Conservation (phyloP, 2,888 invertebrate species). For the Eupithecia abbreviata region DNA sequence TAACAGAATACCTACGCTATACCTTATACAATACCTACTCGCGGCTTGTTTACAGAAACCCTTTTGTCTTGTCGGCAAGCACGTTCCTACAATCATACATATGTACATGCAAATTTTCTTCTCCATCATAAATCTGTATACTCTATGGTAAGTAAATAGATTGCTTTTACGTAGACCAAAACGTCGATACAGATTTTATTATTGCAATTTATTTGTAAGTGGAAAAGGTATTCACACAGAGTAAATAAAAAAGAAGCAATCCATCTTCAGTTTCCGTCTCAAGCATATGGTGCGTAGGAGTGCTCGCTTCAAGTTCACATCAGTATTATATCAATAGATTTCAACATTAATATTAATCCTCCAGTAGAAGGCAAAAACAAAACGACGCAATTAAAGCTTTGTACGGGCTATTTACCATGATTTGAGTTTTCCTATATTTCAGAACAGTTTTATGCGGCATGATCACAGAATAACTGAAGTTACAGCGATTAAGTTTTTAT, state of each 20-base stretch:
- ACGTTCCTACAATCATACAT: background rate
- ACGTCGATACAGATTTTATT: background rate
- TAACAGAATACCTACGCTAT: background rate
- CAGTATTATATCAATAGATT: slow-evolving; percentile 53
- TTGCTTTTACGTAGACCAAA: background rate
- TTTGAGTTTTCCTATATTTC: background rate
- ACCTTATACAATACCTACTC: background rate
- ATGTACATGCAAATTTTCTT: background rate
- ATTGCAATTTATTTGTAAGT: background rate
- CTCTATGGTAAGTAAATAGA: background rate
- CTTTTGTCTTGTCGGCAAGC: background rate
- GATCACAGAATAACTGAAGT: too few relatives aligned
- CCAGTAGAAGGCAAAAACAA: slow-evolving; percentile 26
- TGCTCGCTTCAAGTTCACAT: slow-evolving; percentile 54
- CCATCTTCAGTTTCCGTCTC: slow-evolving; percentile 52
- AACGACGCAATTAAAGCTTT: background rate
- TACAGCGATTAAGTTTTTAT: too few relatives aligned
- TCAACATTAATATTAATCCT: slow-evolving; percentile 41
- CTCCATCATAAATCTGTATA: background rate
- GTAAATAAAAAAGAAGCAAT: slow-evolving; percentile 52
- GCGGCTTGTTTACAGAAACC: background rate
- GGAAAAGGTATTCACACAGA: background rate
- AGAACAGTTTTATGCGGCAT: too few relatives aligned
- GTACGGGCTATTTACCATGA: background rate
- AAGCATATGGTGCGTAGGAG: slow-evolving; percentile 62